Conservation (phyloP, 2,888 invertebrate species). For the Invenusta paracnida region DNA sequence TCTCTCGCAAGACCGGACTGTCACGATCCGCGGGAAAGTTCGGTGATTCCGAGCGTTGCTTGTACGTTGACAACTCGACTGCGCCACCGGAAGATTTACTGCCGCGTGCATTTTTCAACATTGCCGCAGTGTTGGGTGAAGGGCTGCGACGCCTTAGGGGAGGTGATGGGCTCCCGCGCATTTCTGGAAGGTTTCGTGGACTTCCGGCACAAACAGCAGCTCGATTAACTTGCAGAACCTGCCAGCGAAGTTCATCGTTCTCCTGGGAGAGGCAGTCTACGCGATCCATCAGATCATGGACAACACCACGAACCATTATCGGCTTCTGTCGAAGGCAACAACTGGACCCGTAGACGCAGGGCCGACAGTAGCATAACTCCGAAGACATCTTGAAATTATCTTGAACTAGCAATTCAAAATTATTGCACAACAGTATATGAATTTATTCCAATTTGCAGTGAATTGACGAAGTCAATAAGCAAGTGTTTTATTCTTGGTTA, state of each 20-base stretch:
- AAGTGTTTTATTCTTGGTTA: no score
- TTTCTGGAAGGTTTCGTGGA: background rate
- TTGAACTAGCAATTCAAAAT: no score
- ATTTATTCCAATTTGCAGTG: no score
- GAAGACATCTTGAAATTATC: background rate
- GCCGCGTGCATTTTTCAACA: no score
- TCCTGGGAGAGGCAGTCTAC: background rate
- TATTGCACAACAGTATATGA: no score
- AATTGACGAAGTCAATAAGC: no score
- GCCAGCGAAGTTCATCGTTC: background rate
- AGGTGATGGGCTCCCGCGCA: background rate
- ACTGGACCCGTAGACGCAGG: background rate
- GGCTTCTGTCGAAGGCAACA: background rate
- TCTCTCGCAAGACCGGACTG: background rate
- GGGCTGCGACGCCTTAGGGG: background rate
- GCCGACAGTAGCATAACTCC: background rate
- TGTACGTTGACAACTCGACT: background rate
- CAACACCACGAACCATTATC: background rate
- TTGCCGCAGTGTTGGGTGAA: no score
- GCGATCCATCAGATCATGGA: background rate
- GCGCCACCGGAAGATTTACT: background rate
- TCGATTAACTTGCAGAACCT: background rate
- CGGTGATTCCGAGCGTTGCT: background rate
- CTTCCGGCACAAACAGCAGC: background rate
- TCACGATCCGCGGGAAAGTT: background rate